phyloP scores from a whole-genome alignment of 2,113 vertebrate genomes.

The Rhineura floridana region DNA sequence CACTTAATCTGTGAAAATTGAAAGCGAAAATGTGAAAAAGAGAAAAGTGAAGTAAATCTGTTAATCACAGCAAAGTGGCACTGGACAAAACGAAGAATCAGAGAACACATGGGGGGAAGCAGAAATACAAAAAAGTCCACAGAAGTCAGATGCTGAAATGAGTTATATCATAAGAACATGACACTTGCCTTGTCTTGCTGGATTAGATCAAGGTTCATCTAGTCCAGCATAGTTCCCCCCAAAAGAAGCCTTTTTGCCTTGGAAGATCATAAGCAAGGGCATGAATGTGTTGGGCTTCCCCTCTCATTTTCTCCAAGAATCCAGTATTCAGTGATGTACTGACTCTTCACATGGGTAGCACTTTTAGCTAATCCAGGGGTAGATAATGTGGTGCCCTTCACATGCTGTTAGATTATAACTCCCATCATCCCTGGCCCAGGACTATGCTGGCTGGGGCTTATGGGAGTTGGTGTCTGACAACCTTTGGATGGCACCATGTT shows the following conservation, averaged over 20 bases:
- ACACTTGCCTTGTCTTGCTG: background rate
- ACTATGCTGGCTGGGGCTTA: too few species aligned
- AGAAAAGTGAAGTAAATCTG: conserved; percentile 8
- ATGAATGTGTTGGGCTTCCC: background rate
- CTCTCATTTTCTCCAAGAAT: background rate
- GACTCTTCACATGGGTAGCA: background rate
- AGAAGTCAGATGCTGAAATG: background rate
- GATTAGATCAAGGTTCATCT: background rate
- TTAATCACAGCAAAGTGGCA: conserved; percentile 4
- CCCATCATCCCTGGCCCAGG: too few species aligned
- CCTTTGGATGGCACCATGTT: too few species aligned
- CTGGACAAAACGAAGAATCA: background rate
- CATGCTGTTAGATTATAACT: background rate
- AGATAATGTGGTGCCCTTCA: too few species aligned
- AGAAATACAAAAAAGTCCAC: background rate
- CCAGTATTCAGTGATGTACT: background rate
- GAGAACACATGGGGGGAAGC: background rate
- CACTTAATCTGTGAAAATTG: conserved; percentile 27
- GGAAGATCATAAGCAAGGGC: background rate
- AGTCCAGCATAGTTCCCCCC: background rate
- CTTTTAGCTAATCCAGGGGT: background rate
- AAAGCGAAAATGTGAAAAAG: background rate
- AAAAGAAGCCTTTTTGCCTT: background rate
- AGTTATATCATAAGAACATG: background rate
- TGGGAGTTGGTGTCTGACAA: too few species aligned